Evolutionary conservation across 2,113 vertebrate genomes (phyloP).

Genomic region (Myrmophylax atrothorax): DNA sequence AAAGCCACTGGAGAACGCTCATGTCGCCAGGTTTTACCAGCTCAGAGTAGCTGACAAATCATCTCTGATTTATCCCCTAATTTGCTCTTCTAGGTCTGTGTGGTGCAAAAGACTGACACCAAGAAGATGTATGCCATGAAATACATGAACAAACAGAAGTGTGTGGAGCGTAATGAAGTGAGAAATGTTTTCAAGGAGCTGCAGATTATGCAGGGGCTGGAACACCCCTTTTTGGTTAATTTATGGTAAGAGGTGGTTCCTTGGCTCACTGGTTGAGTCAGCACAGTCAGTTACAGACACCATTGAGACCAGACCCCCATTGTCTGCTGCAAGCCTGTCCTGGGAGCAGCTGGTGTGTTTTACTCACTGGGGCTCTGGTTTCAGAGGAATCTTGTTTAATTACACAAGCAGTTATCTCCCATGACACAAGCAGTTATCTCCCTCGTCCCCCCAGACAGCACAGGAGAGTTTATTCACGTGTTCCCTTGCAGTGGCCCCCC

Average conservation of each 20-base stretch:
- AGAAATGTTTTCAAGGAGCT: constrained; percentile 96
- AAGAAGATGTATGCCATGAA: constrained; percentile 99
- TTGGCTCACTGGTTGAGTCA: neutral
- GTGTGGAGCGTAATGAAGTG: constrained; percentile 95
- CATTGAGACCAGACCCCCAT: neutral
- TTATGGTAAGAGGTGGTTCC: constrained; percentile 83
- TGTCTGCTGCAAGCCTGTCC: neutral
- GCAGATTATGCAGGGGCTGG: constrained; percentile 97
- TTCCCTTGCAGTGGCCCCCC: neutral
- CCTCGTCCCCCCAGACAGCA: neutral
- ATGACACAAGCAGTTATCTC: neutral
- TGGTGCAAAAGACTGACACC: constrained; percentile 97
- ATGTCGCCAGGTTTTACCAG: fast-evolving
- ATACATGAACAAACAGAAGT: constrained; percentile 98
- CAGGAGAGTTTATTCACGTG: neutral
- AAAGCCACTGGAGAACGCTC: neutral
- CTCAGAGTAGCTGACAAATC: neutral
- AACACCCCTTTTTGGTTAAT: constrained; percentile 96
- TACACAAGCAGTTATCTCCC: neutral
- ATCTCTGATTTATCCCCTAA: neutral
- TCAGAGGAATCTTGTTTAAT: neutral
- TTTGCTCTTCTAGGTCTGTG: constrained; percentile 84
- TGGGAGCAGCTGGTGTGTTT: neutral
- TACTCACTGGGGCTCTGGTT: neutral
- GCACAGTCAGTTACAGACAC: fast-evolving